Evolutionary conservation across 1,140 invertebrate genomes (phyloP), one percentile per base, ranked within the genome.

Genomic region (Drosophila lowei): DNA sequence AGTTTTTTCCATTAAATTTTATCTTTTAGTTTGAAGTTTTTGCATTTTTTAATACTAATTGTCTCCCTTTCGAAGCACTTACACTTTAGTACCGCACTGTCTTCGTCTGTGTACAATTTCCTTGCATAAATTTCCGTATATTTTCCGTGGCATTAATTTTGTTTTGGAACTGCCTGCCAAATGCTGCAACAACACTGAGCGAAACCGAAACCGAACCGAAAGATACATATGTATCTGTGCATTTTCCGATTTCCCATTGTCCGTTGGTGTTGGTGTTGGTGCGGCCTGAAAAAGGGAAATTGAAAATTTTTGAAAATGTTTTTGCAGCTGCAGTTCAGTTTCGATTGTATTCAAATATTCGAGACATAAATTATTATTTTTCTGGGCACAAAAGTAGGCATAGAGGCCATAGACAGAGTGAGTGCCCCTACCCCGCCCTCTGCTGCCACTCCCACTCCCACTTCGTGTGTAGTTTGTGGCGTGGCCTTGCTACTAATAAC

Each of bases 401-500:
- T 16, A 48, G 59, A 72, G 73, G 61, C 57, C 52, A 60, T 54
- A 61, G 8, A 52, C 62, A 77, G n/a, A n/a, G n/a, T n/a, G n/a
- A 64, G 25, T 6, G 0, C 25, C 25, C 2, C 28, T 8, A 8
- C 49, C 47, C 62, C 42, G 46, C 55, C 30, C 62, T n/a, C n/a
- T n/a, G n/a, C n/a, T n/a, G n/a, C n/a, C n/a, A n/a, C n/a, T n/a
- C n/a, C n/a, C n/a, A n/a, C n/a, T n/a, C 46, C 34, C 46, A 25
- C 3, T 18, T 18, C 42, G 4, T 34, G 28, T 41, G 53, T 47
- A 44, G 58, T 25, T 54, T 65, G 72, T 58, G 64, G 48, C 11
- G 21, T 46, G 81, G 83, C 81, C 81, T 86, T 86, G 81, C 88
- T 88, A 88, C 81, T 86, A 86, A 86, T 86, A 86, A 86, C 81